Base-by-base conservation (phyloP, 2,888 invertebrate genomes). In the Eupeodes latifasciatus region DNA sequence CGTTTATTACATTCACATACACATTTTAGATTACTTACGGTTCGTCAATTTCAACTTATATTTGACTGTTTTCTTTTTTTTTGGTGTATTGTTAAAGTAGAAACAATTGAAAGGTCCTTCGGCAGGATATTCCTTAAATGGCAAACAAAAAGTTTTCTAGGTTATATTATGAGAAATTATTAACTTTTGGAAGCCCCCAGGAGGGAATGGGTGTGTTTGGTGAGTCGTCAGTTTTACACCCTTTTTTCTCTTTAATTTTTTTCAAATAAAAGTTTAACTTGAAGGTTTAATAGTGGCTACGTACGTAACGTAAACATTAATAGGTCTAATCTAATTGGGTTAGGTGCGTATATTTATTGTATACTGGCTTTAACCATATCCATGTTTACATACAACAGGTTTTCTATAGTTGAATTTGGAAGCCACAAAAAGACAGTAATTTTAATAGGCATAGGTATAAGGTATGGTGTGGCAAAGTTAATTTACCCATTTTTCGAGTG, bases 221-320 rank as follows among this genome's bases (percentile, higher is more conserved):
- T 40, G 14, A 5, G 19, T 11, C 51, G 40, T 12, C 0, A n/a
- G 51, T 59, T 14, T 27, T 47, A 7, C 27, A 49, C 49, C 53
- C 64, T n/a, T 19, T n/a, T 55, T 19, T 5, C 40, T 27, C 27
- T 27, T 27, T 34, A 62, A 12, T 69, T 47, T 47, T 59, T 51
- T 14, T 12, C 34, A 11, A 57, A 49, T 51, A 36, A 36, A 34
- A 53, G 47, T 53, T 36, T 66, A 77, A 72, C 72, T 74, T 85
- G 19, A 67, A 51, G 51, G 76, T 4, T 4, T 4, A 27, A 3
- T 2, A 27, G 27, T 2, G 27, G 2, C 11, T 47, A 59, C 40
- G n/a, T 62, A 61, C 57, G 76, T 76, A 67, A 61, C 57, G 79
- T 76, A 71, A 71, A 86, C 82, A 71, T 82, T 75, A 2, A 40